Evolutionary conservation across 2,888 invertebrate species (phyloP), one percentile per base, ranked within the genome.

Genomic region (Euzophera pinguis): DNA sequence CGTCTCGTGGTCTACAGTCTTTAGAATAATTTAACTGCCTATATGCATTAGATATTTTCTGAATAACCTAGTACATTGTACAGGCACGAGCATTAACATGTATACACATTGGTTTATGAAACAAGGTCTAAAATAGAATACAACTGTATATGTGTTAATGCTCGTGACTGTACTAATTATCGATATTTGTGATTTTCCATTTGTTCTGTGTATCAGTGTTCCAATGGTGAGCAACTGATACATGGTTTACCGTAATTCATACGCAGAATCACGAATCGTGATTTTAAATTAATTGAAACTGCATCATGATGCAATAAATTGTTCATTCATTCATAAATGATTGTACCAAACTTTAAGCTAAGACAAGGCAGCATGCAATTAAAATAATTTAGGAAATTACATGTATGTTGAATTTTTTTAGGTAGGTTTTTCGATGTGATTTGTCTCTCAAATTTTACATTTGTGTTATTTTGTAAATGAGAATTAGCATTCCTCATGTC

Each of bases 401-500:
- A 78, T 86, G 87, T 88, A 90, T 88, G 89, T 89, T 89, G 87
- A 90, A 89, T 88, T 89, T 88, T 81, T 71, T 81, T 87, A 86
- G 87, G 90, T 87, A 88, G 90, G 90, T 87, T 91, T 47, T 85
- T 86, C 79, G 78, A 86, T 89, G 84, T 90, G 84, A 89, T 88
- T 90, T 84, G 90, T 90, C 89, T 88, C 89, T 88, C 75, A 85
- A 88, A 87, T 89, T 88, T 90, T 89, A 88, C 89, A 87, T 87
- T 85, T 86, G 85, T 87, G 89, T 91, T 90, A 88, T 84, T 89
- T 88, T 91, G 83, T 90, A 86, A 88, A 89, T 88, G 89, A 88
- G 90, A 89, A 87, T 78, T 90, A 90, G 90, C 90, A 91, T 91
- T 91, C 90, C 91, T 90, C 89, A 87, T 90, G 90, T 90, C 90